These are phyloP conservation scores for Caenorhabditis latens DNA, from an alignment of 1,140 invertebrate species.

Conservation along the genomic window DNA sequence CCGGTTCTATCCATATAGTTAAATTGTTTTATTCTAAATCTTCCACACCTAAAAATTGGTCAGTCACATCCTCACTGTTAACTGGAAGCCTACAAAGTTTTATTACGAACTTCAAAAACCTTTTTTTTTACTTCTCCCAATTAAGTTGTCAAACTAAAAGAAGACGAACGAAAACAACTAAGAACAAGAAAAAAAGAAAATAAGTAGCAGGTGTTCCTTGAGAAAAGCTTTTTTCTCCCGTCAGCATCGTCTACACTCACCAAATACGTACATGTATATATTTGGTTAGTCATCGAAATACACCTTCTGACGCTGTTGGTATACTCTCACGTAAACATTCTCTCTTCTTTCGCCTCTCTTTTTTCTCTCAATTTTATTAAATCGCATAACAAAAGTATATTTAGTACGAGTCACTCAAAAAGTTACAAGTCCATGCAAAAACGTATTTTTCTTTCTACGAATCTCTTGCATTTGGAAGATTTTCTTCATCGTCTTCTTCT, in stretches of 20 bases:
- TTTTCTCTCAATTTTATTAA: neutral
- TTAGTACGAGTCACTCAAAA: neutral
- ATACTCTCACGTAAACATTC: conserved; percentile 16
- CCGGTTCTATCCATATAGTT: no score
- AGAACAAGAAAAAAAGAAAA: neutral
- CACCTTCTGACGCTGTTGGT: conserved; percentile 18
- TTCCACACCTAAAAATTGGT: no score
- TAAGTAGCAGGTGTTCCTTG: conserved; percentile 7
- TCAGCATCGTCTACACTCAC: neutral
- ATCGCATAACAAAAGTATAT: neutral
- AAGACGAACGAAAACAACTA: neutral
- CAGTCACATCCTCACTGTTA: no score
- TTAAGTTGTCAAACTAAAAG: no score
- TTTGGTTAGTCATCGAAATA: conserved; percentile 34
- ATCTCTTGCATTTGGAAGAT: no score
- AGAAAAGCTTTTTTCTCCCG: neutral
- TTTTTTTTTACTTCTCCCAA: no score
- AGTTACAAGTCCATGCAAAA: no score
- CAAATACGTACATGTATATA: conserved; percentile 17
- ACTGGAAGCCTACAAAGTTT: no score
- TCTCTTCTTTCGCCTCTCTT: neutral
- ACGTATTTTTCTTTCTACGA: no score
- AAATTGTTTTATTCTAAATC: no score
- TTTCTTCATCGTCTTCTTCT: no score
- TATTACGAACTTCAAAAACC: no score